Conservation (phyloP, 2,113 vertebrate genomes). For the Sylvietta virens region DNA sequence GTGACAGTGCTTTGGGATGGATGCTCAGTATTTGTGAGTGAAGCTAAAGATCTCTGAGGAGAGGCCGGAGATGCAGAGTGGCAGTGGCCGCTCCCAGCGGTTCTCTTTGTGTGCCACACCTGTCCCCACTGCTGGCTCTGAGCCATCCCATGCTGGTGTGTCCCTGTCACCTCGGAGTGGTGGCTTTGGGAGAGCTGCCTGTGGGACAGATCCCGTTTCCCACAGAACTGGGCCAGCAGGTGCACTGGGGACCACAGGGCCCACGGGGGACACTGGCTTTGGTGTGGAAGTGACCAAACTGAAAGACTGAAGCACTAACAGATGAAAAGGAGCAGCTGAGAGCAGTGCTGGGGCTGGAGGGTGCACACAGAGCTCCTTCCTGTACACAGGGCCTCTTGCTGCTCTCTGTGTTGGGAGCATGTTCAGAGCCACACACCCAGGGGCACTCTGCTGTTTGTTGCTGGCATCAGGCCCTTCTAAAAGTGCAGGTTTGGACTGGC, state of each 20-base stretch:
- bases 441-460: not conserved
- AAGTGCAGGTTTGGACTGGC: not conserved
- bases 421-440: not conserved
- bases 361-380: not conserved
- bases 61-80: not conserved
- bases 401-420: not conserved
- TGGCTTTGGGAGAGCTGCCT: not conserved
- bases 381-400: not conserved
- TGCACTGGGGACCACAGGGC: not conserved
- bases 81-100: rapidly evolving
- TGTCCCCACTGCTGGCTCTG: not conserved
- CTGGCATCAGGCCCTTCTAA: not conserved
- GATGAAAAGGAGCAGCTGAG: not conserved
- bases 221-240: not conserved
- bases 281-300: not conserved
- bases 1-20: not conserved
- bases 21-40: not conserved
- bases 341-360: not conserved
- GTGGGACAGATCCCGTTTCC: not conserved
- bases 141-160: rapidly evolving
- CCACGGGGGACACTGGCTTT: not conserved
- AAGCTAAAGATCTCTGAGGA: not conserved
- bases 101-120: not conserved
- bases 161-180: rapidly evolving
- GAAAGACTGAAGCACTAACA: not conserved